phyloP scores from a whole-genome alignment of 2,797 vertebrate genomes.

The Sebastes dallii region DNA sequence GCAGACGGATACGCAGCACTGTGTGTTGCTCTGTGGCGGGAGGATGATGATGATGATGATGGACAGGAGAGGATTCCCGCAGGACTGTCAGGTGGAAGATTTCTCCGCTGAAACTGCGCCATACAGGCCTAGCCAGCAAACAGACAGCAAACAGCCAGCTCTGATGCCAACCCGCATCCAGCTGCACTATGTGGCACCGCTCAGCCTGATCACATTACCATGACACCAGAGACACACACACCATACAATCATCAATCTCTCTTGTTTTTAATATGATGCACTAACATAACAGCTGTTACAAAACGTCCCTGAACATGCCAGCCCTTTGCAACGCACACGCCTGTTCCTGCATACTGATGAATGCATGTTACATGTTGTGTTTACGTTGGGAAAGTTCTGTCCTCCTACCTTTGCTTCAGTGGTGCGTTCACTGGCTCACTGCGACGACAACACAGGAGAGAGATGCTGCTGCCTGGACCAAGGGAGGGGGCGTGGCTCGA shows the following conservation, averaged over 20 bases:
- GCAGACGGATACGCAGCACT: background rate
- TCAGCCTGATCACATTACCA: conserved; percentile 2
- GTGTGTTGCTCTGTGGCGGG: background rate
- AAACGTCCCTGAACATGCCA: background rate
- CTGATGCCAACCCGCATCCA: background rate
- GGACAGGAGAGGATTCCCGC: background rate
- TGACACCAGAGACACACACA: background rate
- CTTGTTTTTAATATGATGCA: background rate
- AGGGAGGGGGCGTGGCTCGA: too few relatives aligned
- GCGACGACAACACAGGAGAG: conserved; percentile 30
- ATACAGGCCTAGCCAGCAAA: conserved; percentile 43
- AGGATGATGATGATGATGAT: background rate
- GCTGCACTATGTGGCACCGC: conserved; percentile 3
- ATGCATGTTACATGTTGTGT: too few relatives aligned
- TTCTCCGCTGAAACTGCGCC: conserved; percentile 64
- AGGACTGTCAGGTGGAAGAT: background rate
- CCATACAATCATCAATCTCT: background rate
- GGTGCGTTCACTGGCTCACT: conserved; percentile 1
- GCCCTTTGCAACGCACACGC: too few relatives aligned
- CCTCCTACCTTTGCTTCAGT: conserved; percentile 30
- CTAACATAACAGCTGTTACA: background rate
- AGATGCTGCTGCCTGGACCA: conserved; percentile 27
- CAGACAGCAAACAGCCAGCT: background rate
- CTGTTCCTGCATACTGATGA: background rate
- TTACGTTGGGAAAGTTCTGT: background rate